Conservation (phyloP, 2,797 vertebrate genomes). For the Typhlichthys subterraneus region DNA sequence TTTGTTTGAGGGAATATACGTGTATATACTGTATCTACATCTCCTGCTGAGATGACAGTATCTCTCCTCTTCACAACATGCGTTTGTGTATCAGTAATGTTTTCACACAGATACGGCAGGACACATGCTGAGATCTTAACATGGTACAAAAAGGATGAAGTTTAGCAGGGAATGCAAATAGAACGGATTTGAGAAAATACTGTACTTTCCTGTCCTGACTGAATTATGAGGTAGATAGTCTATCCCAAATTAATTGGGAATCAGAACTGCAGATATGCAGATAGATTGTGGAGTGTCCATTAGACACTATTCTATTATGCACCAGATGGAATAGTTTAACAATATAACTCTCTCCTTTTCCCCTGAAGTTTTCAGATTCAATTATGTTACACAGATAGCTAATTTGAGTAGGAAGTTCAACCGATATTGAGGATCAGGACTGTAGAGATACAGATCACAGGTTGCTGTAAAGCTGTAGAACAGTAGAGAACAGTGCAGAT, state of each 20-base stretch:
- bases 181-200: background rate
- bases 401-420: background rate
- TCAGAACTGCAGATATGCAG: no score
- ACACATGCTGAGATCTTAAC: constrained; percentile 2
- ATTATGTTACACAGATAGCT: background rate
- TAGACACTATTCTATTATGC: no score
- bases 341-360: background rate
- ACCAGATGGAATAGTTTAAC: no score
- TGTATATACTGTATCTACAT: background rate
- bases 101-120: background rate
- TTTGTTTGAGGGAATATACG: background rate
- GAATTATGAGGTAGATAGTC: background rate
- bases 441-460: background rate
- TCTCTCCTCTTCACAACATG: background rate
- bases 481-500: background rate
- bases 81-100: background rate
- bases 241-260: no score
- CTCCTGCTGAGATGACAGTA: background rate
- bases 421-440: constrained; percentile 1
- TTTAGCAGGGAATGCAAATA: no score
- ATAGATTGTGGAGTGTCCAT: no score
- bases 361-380: background rate
- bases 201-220: background rate
- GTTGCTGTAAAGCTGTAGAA: constrained; percentile 12
- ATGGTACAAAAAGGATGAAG: no score